A percentile compares a stretch with the other conserved stretches of the same genome.
Evolutionary conservation across 2,888 invertebrate genomes (phyloP).

Genomic region (Spisula subtruncata): DNA sequence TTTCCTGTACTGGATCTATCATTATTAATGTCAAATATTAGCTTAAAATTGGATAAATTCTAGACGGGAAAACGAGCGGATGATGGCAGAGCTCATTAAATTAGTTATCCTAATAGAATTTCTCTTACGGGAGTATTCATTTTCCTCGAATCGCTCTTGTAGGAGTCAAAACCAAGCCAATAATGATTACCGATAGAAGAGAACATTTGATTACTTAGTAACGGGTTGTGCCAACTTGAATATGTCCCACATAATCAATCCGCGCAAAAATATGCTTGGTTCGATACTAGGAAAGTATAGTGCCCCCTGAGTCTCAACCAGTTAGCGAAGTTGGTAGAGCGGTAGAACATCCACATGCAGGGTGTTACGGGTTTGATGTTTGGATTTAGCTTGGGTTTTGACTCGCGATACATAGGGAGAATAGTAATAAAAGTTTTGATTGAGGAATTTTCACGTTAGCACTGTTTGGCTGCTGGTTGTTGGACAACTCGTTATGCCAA

Average conservation of each 20-base stretch:
- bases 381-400: too few species aligned
- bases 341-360: too few species aligned
- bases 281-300: background rate
- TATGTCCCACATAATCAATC: conserved; percentile 31
- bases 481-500: too few species aligned
- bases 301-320: too few species aligned
- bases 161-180: conserved; percentile 54
- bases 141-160: conserved; percentile 57
- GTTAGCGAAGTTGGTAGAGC: too few species aligned
- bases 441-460: too few species aligned
- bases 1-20: conserved; percentile 65
- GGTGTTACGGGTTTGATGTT: too few species aligned
- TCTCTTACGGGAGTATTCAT: conserved; percentile 63
- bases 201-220: conserved; percentile 44
- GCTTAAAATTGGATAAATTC: conserved; percentile 69
- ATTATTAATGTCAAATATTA: conserved; percentile 70
- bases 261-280: conserved; percentile 19
- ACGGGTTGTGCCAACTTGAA: conserved; percentile 40
- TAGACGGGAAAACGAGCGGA: conserved; percentile 68
- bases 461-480: too few species aligned
- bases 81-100: conserved; percentile 70
- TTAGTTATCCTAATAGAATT: conserved; percentile 68
- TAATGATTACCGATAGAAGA: conserved; percentile 61
- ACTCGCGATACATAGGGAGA: too few species aligned
- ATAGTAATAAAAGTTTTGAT: too few species aligned